Evolutionary conservation across 2,113 vertebrate species (phyloP).

Genomic region (Protobothrops flavoviridis): DNA sequence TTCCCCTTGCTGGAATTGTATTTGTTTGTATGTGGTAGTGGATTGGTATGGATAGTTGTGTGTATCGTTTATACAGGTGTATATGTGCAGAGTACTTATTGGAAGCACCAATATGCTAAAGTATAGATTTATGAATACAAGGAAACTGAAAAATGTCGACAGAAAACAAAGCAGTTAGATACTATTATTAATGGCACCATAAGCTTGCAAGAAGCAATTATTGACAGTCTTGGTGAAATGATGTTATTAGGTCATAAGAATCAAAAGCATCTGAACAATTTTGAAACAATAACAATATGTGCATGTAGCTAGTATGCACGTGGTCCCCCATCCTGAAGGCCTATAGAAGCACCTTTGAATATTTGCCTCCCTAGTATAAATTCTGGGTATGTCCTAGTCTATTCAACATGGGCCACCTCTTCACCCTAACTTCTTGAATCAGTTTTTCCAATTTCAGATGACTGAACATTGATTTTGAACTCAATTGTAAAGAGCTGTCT

Average conservation of each 20-base stretch:
- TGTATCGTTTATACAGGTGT: neutral
- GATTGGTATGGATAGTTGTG: neutral
- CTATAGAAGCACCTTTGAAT: neutral
- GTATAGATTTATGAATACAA: neutral
- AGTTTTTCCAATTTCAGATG: neutral
- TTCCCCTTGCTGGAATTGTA: neutral
- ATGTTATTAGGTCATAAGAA: neutral
- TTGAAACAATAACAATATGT: neutral
- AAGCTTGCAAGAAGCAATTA: neutral
- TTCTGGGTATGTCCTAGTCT: neutral
- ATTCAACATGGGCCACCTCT: neutral
- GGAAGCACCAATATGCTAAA: neutral
- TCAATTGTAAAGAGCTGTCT: neutral
- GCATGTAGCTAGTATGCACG: neutral
- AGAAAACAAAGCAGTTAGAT: neutral
- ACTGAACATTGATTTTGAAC: neutral
- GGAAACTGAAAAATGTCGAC: neutral
- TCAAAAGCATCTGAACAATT: neutral
- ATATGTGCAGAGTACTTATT: neutral
- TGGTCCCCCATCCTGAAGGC: neutral
- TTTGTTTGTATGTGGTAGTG: neutral
- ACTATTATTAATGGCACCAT: neutral
- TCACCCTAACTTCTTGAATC: neutral
- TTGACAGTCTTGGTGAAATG: neutral
- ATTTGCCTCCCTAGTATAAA: neutral